Evolutionary conservation across 2,888 invertebrate genomes (phyloP), one percentile per base, ranked within the genome.

Genomic region (Melieria picta): DNA sequence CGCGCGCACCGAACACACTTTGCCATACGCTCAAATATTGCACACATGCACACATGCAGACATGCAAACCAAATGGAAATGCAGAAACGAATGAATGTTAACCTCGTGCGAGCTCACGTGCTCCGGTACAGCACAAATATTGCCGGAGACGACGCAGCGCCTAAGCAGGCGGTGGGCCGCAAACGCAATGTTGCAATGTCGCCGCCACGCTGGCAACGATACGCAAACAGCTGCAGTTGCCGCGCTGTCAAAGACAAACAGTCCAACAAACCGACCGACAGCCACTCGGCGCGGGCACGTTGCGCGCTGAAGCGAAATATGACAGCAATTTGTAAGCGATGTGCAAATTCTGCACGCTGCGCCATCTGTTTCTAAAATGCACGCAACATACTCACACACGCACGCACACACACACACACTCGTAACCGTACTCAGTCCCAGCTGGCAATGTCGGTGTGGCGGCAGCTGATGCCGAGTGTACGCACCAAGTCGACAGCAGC

Each of bases 271-370:
- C 30, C 50, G 11, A 50, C 50, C 50, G 50, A 50, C 50, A 50
- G 11, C 50, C 11, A 50, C 50, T 50, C 50, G 11, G 11, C 50
- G 9, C 11, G 11, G 50, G 50, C 11, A 50, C 50, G 50, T 50
- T 50, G 30, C 30, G 30, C 30, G 30, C 30, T 57, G n/a, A 6
- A 57, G 30, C 43, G 13, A 62, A 69, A 64, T 69, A 69, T 69
- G 64, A 71, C 58, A 64, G 46, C 63, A 81, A 81, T 81, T 81
- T 81, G 81, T 80, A 81, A 81, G 81, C 79, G 81, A 81, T 81
- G 81, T 81, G 80, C 79, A 81, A 81, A 80, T 81, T 81, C 79
- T 79, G 79, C 81, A 81, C 79, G 81, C 80, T 76, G 77, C 77
- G 78, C 79, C 43, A 66, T 30, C 65, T 66, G 11, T 57, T 55